Conservation (phyloP, 2,113 vertebrate species). For the Rhinogobius similis region DNA sequence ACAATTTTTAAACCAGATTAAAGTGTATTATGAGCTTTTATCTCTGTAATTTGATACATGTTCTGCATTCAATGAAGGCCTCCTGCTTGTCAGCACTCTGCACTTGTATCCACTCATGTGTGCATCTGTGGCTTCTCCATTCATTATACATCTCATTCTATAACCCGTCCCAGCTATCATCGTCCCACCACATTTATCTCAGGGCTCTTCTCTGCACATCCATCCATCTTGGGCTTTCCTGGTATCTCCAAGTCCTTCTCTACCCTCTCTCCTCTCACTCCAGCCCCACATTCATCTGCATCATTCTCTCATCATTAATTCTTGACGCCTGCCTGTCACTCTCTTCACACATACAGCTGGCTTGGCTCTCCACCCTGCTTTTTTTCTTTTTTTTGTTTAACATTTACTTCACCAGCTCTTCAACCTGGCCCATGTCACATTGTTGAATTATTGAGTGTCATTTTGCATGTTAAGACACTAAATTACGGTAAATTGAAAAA, state of each 20-base stretch:
- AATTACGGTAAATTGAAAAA: not conserved
- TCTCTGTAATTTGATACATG: not conserved
- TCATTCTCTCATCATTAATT: slow-evolving; percentile 30
- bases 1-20: no score
- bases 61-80: not conserved
- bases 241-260: slow-evolving; percentile 6
- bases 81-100: slow-evolving; percentile 2
- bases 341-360: slow-evolving; percentile 13
- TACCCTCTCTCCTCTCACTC: slow-evolving; percentile 13
- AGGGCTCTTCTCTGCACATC: slow-evolving; percentile 12
- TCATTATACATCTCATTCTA: slow-evolving; percentile 25
- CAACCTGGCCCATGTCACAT: not conserved
- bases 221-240: slow-evolving; percentile 20
- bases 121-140: slow-evolving; percentile 3
- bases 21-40: no score
- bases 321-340: slow-evolving; percentile 23
- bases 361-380: slow-evolving; percentile 24
- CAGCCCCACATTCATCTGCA: slow-evolving; percentile 37
- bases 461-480: not conserved
- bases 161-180: slow-evolving; percentile 6
- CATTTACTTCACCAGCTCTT: slow-evolving; percentile 21
- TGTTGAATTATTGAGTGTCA: not conserved
- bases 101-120: not conserved
- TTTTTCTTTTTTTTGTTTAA: not conserved
- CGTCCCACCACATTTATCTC: slow-evolving; percentile 20